Conservation (phyloP, 2,113 vertebrate genomes). For the Hymenochirus boettgeri region DNA sequence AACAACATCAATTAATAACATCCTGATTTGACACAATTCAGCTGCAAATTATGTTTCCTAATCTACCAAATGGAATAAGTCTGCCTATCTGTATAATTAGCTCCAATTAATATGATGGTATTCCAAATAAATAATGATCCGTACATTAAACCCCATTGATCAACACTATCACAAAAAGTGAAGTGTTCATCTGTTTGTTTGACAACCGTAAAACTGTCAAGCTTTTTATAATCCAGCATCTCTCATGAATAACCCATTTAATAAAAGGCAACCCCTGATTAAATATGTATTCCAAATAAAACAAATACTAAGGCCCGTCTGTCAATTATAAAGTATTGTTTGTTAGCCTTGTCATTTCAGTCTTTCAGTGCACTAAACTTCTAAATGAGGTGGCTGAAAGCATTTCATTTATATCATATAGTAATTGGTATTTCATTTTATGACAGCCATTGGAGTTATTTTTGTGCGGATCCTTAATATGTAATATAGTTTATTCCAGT, state of each 20-base stretch:
- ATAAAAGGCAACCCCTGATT: conserved; percentile 31
- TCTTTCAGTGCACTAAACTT: background rate
- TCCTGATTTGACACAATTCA: too few species aligned
- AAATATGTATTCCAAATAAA: conserved; percentile 33
- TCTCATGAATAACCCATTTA: conserved; percentile 38
- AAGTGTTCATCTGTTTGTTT: conserved; percentile 13
- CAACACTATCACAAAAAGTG: background rate
- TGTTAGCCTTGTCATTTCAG: background rate
- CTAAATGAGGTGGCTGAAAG: background rate
- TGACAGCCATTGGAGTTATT: conserved; percentile 22
- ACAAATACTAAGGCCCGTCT: conserved; percentile 1
- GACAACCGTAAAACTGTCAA: conserved; percentile 2
- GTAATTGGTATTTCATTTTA: background rate
- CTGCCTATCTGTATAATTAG: too few species aligned
- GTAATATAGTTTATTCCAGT: conserved; percentile 28
- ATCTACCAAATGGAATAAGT: too few species aligned
- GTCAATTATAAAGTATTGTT: background rate
- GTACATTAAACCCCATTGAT: background rate
- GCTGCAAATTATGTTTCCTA: too few species aligned
- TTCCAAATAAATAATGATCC: conserved; percentile 18
- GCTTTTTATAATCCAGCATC: conserved; percentile 20
- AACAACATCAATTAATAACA: too few species aligned
- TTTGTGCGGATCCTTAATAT: conserved; percentile 22
- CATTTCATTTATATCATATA: background rate
- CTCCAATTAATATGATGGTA: conserved; percentile 7